These are phyloP conservation scores for Trinorchestia longiramus DNA, from an alignment of 1,140 invertebrate genomes.

Conservation along the genomic window DNA sequence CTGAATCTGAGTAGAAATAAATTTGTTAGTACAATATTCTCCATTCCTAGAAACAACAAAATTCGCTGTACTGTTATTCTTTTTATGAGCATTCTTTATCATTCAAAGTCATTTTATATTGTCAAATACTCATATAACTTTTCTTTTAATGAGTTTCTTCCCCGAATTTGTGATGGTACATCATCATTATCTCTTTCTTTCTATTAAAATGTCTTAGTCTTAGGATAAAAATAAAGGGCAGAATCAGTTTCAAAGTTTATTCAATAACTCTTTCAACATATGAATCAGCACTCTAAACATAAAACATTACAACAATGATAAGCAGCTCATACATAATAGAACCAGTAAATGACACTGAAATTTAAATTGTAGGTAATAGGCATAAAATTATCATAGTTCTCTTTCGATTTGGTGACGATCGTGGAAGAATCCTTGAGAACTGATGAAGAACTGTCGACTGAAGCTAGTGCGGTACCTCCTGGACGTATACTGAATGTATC, in stretches of 20 bases:
- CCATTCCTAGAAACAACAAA: too few relatives aligned
- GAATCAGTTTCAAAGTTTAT: background rate
- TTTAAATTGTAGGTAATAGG: background rate
- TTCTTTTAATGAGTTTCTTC: too few relatives aligned
- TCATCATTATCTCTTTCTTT: background rate
- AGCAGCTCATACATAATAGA: background rate
- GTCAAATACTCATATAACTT: too few relatives aligned
- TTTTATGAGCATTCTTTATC: too few relatives aligned
- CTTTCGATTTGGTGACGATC: background rate
- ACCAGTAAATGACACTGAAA: background rate
- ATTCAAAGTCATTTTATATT: too few relatives aligned
- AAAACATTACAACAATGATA: background rate
- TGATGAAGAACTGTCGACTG: background rate
- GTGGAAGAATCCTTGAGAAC: background rate
- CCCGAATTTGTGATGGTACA: background rate
- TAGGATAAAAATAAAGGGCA: background rate
- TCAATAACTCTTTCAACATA: background rate
- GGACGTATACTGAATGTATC: constrained; percentile 99
- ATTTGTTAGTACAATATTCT: too few relatives aligned
- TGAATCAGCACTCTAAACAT: background rate
- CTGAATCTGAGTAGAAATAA: too few relatives aligned
- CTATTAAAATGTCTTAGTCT: background rate
- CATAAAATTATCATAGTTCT: background rate
- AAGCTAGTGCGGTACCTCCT: constrained; percentile 74
- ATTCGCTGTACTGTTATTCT: too few relatives aligned